Evolutionary conservation across 37 sponge, comb jelly and placozoan genomes (phyloP).

Genomic region (Corticium candelabrum): DNA sequence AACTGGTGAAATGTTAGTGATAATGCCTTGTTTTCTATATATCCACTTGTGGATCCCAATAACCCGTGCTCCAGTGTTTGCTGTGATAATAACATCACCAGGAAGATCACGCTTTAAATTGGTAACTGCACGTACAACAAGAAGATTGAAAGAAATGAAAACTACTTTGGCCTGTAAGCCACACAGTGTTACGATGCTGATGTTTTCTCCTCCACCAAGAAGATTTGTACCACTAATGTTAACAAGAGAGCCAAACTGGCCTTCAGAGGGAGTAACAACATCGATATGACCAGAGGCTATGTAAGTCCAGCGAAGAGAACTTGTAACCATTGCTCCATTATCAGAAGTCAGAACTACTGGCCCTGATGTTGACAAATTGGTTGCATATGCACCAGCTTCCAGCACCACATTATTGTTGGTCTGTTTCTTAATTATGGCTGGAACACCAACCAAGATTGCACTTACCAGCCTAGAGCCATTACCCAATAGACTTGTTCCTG

Average conservation of each 20-base stretch:
- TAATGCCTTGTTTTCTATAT: conserved; percentile 28
- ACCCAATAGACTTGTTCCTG: conserved; percentile 6
- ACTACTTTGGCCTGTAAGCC: not conserved
- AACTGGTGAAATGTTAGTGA: conserved; percentile 40
- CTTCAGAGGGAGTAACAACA: conserved; percentile 33
- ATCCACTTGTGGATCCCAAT: conserved; percentile 27
- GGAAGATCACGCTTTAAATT: not conserved
- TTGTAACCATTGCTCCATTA: conserved; percentile 26
- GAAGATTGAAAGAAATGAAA: not conserved
- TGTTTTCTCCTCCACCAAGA: conserved; percentile 36
- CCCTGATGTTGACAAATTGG: not conserved
- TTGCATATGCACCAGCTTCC: not conserved
- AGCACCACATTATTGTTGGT: not conserved
- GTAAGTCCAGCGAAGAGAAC: conserved; percentile 32
- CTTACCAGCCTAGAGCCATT: not conserved
- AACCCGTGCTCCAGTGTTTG: conserved; percentile 60
- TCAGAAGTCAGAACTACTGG: conserved; percentile 30
- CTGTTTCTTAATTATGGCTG: not conserved
- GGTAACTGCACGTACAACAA: not conserved
- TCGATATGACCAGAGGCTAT: conserved; percentile 15
- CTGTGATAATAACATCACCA: conserved; percentile 27
- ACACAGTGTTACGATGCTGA: not conserved
- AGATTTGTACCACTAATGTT: conserved; percentile 37
- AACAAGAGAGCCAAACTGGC: conserved; percentile 21
- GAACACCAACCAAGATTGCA: not conserved